Evolutionary conservation across 1,140 invertebrate species (phyloP).

Genomic region (Pogonus chalceus): DNA sequence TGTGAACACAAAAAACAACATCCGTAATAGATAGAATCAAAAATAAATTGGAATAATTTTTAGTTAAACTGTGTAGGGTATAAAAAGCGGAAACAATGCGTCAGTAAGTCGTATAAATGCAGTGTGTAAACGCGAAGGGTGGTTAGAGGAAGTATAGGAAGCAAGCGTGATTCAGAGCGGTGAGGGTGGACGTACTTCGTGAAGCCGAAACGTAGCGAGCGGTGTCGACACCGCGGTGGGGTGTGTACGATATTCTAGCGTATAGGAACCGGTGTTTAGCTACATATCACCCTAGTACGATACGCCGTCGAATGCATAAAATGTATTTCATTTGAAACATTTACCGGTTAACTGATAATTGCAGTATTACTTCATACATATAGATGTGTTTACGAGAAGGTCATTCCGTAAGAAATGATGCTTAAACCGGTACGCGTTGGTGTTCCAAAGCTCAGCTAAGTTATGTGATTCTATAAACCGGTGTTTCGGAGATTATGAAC

Average conservation of each 20-base stretch:
- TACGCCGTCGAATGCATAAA: neutral
- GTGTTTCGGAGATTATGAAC: neutral
- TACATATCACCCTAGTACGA: neutral
- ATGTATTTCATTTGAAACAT: neutral
- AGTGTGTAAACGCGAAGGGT: neutral
- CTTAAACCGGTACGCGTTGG: neutral
- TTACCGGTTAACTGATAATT: neutral
- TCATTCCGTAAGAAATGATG: neutral
- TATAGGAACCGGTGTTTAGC: neutral
- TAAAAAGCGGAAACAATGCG: too few relatives aligned
- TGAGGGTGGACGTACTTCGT: neutral
- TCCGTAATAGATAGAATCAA: too few relatives aligned
- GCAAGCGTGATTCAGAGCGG: neutral
- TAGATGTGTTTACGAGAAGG: neutral
- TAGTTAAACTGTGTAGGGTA: too few relatives aligned
- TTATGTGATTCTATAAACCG: slow-evolving; percentile 2
- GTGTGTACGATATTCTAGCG: slow-evolving; percentile 2
- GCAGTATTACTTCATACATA: neutral
- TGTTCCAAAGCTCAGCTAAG: neutral
- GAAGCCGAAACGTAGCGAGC: neutral
- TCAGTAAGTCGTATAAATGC: too few relatives aligned
- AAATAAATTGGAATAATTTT: too few relatives aligned
- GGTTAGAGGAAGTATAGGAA: neutral
- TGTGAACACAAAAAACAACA: too few relatives aligned
- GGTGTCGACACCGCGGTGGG: neutral